Conservation (phyloP, 1,140 invertebrate genomes). For the Capitella teleta region DNA sequence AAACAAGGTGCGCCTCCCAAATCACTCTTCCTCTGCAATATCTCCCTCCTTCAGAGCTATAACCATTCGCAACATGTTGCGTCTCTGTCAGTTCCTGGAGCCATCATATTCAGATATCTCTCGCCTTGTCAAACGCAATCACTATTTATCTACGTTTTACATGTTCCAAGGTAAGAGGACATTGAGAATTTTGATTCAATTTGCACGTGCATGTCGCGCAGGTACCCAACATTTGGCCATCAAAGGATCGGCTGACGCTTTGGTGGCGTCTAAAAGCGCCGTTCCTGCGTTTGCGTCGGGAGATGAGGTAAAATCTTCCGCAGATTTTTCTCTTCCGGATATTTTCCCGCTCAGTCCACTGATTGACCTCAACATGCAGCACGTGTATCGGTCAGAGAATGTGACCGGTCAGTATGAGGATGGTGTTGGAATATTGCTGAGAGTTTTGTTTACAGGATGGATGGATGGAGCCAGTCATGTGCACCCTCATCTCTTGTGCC, state of each 20-base stretch:
- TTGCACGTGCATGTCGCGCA: not conserved
- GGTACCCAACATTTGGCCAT: constrained; percentile 54
- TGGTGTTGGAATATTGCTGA: not conserved
- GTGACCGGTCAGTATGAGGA: constrained; percentile 54
- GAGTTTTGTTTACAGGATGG: constrained; percentile 18
- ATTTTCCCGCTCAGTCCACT: constrained; percentile 59
- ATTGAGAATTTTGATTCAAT: not conserved
- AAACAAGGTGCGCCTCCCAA: constrained; percentile 54
- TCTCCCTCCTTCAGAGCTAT: constrained; percentile 56
- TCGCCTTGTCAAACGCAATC: too few relatives aligned
- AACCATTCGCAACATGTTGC: constrained; percentile 51
- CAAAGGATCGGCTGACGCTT: constrained; percentile 49
- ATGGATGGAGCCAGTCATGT: constrained; percentile 15
- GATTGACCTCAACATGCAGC: constrained; percentile 52
- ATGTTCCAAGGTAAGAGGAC: not conserved
- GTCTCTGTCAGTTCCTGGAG: constrained; percentile 55
- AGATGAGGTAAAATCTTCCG: constrained; percentile 27
- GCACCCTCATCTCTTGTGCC: constrained; percentile 63
- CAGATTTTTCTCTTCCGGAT: constrained; percentile 50
- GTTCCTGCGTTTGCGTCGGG: constrained; percentile 48
- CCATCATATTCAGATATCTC: constrained; percentile 39
- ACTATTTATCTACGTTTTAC: constrained; percentile 1
- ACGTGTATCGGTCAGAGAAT: constrained; percentile 53
- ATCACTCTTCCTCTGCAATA: too few relatives aligned
- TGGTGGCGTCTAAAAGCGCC: constrained; percentile 53